Base-by-base conservation (phyloP, 1,140 invertebrate genomes). In the Formica exsecta region DNA sequence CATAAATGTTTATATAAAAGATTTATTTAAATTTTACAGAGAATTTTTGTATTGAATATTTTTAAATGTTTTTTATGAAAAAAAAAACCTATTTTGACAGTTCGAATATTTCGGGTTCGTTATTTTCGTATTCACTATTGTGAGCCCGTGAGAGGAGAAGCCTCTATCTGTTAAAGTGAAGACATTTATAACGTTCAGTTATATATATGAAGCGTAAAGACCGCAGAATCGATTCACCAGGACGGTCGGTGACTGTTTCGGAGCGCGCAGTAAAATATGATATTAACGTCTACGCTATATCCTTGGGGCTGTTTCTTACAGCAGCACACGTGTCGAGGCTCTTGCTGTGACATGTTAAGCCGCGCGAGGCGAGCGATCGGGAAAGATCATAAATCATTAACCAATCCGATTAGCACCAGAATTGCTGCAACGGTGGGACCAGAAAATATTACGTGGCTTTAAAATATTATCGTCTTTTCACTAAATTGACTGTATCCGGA, bases 221-320 rank as follows among this genome's bases (percentile, higher is more conserved):
- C 11, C 11, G 11, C 54, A 61, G 25, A 38, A 83, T 74, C 79
- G 38, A 83, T 83, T 73, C 13, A 13, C n/a, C 19, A 61, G 11
- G 68, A 61, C 22, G 41, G 25, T 54, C 16, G 25, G 16, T 44
- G 87, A 79, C 83, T 90, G 89, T 90, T 91, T 86, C 77, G 38
- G 79, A 90, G 59, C 86, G 65, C 51, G 65, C 62, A 51, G 70
- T 91, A 87, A 91, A 91, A 88, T 91, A 88, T 91, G 79, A 79
- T 83, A 91, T 85, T 88, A 90, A 86, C 84, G 84, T 88, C 76
- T 51, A 73, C 41, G 68, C 4, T 81, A 74, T 83, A 74, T 83
- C 57, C 38, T 81, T 8, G 13, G 36, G 32, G 3, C 44, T 19
- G 44, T 86, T 86, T 61, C 76, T 80, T 65, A 29, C 76, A 86